Conservation (phyloP, 2,888 invertebrate genomes). For the Merodon equestris region DNA sequence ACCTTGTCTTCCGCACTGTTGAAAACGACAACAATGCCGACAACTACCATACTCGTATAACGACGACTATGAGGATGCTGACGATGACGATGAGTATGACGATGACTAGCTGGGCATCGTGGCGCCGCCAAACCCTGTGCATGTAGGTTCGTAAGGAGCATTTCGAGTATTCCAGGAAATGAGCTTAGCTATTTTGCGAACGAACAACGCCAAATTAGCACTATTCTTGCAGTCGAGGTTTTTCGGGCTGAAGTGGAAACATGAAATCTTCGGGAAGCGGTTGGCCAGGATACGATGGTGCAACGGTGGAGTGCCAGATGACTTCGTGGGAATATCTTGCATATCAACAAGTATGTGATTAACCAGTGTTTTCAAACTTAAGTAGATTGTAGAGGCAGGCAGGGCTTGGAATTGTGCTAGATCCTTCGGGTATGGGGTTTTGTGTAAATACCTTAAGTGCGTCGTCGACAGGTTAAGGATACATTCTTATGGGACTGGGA, state of each 20-base stretch:
- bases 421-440: too few species aligned
- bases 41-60: too few species aligned
- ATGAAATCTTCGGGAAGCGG: conserved; percentile 25
- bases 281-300: conserved; percentile 5
- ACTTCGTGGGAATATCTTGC: conserved; percentile 17
- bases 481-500: too few species aligned
- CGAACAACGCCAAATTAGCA: conserved; percentile 61
- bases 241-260: conserved; percentile 34
- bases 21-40: conserved; percentile 31
- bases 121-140: conserved; percentile 6
- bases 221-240: conserved; percentile 46
- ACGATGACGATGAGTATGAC: too few species aligned
- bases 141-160: not conserved
- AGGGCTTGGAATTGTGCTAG: not conserved
- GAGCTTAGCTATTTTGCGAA: conserved; percentile 62
- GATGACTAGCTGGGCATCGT: conserved; percentile 24
- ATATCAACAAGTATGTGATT: conserved; percentile 46
- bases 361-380: conserved; percentile 1
- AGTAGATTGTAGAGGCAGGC: not conserved
- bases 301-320: conserved; percentile 14
- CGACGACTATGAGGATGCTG: too few species aligned
- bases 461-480: too few species aligned
- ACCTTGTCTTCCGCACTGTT: conserved; percentile 60
- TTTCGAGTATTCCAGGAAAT: conserved; percentile 50
- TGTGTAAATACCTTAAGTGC: too few species aligned